A percentile compares a stretch with the other conserved stretches of the same genome.
Evolutionary conservation across 2,113 vertebrate species (phyloP).

Genomic region (Nyctereutes procyonoides): DNA sequence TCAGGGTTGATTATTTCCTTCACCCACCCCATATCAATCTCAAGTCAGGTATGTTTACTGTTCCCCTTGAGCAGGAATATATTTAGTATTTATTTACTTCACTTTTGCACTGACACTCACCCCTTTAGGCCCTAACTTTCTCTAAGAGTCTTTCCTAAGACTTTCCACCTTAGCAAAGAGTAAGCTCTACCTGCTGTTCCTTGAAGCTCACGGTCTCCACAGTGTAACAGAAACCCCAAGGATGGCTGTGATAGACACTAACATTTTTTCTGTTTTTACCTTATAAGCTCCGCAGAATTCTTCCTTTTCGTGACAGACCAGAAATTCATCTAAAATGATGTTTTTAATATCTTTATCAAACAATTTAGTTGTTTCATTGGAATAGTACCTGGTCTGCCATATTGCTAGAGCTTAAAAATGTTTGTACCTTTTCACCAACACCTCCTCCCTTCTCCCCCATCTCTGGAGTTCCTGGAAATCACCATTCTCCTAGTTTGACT

Average conservation of each 20-base stretch:
- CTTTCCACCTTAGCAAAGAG: background rate
- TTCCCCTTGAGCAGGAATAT: background rate
- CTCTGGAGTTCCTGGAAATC: background rate
- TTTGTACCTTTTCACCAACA: background rate
- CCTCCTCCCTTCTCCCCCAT: background rate
- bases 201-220: background rate
- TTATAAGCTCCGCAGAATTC: background rate
- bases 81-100: background rate
- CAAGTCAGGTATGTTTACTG: background rate
- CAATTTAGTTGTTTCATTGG: background rate
- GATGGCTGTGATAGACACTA: fast-evolving
- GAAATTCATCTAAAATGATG: background rate
- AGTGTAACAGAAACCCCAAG: background rate
- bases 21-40: background rate
- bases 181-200: background rate
- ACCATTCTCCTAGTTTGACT: background rate
- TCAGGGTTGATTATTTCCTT: background rate
- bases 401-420: background rate
- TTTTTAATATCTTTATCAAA: background rate
- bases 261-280: background rate
- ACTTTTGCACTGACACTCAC: background rate
- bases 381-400: background rate
- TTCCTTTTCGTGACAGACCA: background rate
- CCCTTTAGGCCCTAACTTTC: background rate
- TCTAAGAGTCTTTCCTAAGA: background rate